These are phyloP conservation scores for Aphidoletes aphidimyza DNA, from an alignment of 2,888 invertebrate species.

Conservation along the genomic window DNA sequence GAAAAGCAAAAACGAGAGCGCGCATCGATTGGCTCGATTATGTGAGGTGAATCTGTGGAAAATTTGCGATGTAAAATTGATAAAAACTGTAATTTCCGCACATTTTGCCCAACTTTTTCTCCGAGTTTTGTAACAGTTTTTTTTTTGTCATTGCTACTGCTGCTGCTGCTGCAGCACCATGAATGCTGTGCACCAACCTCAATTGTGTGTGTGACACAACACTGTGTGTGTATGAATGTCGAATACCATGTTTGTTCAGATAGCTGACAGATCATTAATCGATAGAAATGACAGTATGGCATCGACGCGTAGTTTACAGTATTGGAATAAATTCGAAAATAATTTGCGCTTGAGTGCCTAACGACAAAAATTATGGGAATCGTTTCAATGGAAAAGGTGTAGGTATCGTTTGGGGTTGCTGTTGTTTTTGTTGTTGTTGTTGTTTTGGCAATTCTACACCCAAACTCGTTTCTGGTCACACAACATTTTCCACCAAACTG, in stretches of 20 bases:
- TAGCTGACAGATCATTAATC: conserved; percentile 44
- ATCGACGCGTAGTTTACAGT: background rate
- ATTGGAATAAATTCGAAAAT: conserved; percentile 36
- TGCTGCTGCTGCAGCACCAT: too few species aligned
- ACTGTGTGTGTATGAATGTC: background rate
- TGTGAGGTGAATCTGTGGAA: conserved; percentile 40
- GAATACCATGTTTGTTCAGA: background rate
- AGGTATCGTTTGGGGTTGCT: too few species aligned
- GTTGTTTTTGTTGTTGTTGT: too few species aligned
- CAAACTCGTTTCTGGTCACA: background rate
- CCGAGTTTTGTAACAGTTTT: background rate
- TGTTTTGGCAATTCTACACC: too few species aligned
- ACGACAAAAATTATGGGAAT: background rate
- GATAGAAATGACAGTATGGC: background rate
- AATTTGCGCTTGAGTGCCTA: background rate
- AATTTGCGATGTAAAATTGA: conserved; percentile 36
- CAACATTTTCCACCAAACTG: background rate
- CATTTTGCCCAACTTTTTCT: background rate
- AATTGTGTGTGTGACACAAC: too few species aligned
- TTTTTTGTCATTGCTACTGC: background rate
- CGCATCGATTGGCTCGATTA: background rate
- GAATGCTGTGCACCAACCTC: too few species aligned
- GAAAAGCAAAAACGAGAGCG: background rate
- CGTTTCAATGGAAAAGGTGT: background rate
- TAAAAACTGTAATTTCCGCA: conserved; percentile 45